These are phyloP conservation scores for Percina caprodes DNA, from an alignment of 2,113 vertebrate species.

Conservation along the genomic window DNA sequence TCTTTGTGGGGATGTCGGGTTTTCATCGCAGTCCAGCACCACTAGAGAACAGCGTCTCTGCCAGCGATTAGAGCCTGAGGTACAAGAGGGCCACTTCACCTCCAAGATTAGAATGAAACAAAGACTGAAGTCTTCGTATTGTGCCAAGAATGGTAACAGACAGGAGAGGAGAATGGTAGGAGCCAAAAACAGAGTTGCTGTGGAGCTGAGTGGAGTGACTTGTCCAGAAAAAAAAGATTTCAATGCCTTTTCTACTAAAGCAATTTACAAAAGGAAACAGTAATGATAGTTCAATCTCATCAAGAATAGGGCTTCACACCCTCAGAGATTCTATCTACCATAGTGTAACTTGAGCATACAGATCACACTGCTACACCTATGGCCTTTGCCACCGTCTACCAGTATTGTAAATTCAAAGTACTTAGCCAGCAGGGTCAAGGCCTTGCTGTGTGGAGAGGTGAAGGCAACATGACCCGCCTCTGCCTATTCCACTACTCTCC, in stretches of 20 bases:
- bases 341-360: slow-evolving; percentile 47
- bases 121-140: slow-evolving; percentile 70
- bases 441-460: slow-evolving; percentile 64
- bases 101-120: slow-evolving; percentile 75
- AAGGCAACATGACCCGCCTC: slow-evolving; percentile 72
- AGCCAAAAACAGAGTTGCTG: slow-evolving; percentile 56
- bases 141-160: slow-evolving; percentile 67
- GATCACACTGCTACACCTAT: slow-evolving; percentile 51
- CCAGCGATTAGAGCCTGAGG: slow-evolving; percentile 70
- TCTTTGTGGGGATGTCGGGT: slow-evolving; percentile 68
- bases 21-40: slow-evolving; percentile 63
- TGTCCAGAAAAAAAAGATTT: slow-evolving; percentile 32
- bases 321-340: slow-evolving; percentile 10
- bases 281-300: slow-evolving; percentile 5
- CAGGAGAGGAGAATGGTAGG: slow-evolving; percentile 29
- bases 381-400: slow-evolving; percentile 52
- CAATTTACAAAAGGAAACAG: slow-evolving; percentile 12
- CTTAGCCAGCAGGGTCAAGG: slow-evolving; percentile 66
- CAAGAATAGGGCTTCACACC: slow-evolving; percentile 24
- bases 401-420: slow-evolving; percentile 57
- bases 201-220: slow-evolving; percentile 61
- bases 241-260: slow-evolving; percentile 10
- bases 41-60: slow-evolving; percentile 74
- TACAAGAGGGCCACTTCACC: slow-evolving; percentile 79
- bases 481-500: slow-evolving; percentile 33